Evolutionary conservation across 1,140 invertebrate species (phyloP).

Genomic region (Chrysomallon squamiferum): DNA sequence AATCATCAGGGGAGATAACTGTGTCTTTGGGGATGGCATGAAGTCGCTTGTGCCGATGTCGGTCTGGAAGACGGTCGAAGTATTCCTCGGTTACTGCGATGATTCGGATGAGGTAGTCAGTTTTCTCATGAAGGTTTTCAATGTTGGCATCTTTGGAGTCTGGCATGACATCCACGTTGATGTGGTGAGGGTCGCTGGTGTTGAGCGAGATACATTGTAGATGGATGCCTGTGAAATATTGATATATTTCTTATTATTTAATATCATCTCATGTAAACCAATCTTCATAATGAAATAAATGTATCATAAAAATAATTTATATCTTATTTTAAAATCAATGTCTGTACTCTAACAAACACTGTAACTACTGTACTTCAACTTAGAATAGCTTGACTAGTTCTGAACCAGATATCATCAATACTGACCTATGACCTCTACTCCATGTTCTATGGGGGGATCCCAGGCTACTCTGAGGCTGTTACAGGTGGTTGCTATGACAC

Average conservation of each 20-base stretch:
- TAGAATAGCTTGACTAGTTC: too few relatives aligned
- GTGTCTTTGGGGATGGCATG: slow-evolving; percentile 47
- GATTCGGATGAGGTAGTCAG: slow-evolving; percentile 58
- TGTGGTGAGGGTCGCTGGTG: slow-evolving; percentile 41
- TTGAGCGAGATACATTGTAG: slow-evolving; percentile 58
- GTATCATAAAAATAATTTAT: too few relatives aligned
- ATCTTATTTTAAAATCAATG: too few relatives aligned
- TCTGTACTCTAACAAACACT: too few relatives aligned
- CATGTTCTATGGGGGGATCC: slow-evolving; percentile 61
- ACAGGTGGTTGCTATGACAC: slow-evolving; percentile 58
- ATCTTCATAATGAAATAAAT: too few relatives aligned
- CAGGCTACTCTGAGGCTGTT: slow-evolving; percentile 58
- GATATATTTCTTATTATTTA: too few relatives aligned
- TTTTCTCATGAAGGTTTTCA: slow-evolving; percentile 56
- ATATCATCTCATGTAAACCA: too few relatives aligned
- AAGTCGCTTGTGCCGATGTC: slow-evolving; percentile 47
- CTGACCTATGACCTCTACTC: slow-evolving; percentile 60
- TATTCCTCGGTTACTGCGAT: slow-evolving; percentile 63
- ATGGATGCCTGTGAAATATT: slow-evolving; percentile 47
- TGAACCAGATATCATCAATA: too few relatives aligned
- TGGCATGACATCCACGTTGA: slow-evolving; percentile 49
- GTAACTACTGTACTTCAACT: too few relatives aligned
- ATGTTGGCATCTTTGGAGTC: slow-evolving; percentile 52
- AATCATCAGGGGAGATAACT: slow-evolving; percentile 47
- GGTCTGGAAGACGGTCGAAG: slow-evolving; percentile 58